Base-by-base conservation (phyloP, 2,888 invertebrate genomes). In the Uloborus plumipes region DNA sequence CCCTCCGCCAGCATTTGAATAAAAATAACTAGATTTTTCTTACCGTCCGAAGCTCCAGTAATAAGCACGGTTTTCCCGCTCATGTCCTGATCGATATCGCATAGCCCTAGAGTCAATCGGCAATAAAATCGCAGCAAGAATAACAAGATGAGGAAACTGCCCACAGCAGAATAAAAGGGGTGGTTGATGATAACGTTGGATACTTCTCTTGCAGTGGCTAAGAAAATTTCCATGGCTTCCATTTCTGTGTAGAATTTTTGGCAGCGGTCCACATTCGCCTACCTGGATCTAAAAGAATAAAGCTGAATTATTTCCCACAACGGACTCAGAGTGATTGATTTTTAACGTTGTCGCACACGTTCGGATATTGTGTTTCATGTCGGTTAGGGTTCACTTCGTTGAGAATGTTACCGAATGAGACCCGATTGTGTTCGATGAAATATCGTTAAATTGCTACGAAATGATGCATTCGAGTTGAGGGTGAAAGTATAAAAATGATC, bases 11-110 rank as follows among this genome's bases (percentile, higher is more conserved):
- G 3, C 39, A 9, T 39, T 3, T 6, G 16, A 55, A 55, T 1
- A 55, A 55, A 18, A 1, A 55, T 6, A 55, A 15, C 14, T 18
- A 59, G 3, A 20, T 13, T n/a, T 16, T 18, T 18, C 69, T 20
- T 39, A 82, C 90, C 96, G 86, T 94, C 93, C 86, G 94, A 96
- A 85, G 95, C 95, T 2, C 97, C 97, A n/a, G 97, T 97, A 20
- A 97, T 92, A 14, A 97, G 92, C 15, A 95, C 94, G 0, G 94
- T 95, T 90, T 96, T 96, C 15, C 95, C 95, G 76, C 94, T 92
- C 93, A 97, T 94, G 88, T 91, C 94, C 26, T 66, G 22, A 13
- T 82, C 76, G 6, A 65, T 51, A 16, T 75, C 66, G 49, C 71
- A 82, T 16, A 82, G 53, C 16, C 81, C 81, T 26, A 82, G 53